phyloP scores from a whole-genome alignment of 1,140 invertebrate genomes.

The Andricus grossulariae region DNA sequence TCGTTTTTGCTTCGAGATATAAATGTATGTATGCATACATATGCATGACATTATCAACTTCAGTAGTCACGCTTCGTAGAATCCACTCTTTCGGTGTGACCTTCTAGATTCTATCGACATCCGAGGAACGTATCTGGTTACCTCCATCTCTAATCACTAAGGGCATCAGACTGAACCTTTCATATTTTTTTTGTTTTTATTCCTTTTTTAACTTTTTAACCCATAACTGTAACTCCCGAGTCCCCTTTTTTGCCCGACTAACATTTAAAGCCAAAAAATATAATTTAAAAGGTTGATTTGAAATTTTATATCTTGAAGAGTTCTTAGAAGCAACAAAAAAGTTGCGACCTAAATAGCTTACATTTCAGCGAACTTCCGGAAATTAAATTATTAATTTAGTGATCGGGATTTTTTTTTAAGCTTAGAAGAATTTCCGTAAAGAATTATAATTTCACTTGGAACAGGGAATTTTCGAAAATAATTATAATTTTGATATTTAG shows the following conservation, averaged over 20 bases:
- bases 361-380: too few species aligned
- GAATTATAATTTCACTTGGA: too few species aligned
- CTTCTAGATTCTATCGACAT: conserved; percentile 27
- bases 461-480: too few species aligned
- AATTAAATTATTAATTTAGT: too few species aligned
- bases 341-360: too few species aligned
- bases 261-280: too few species aligned
- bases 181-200: conserved; percentile 24
- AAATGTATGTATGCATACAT: not conserved
- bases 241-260: not conserved
- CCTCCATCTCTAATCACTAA: conserved; percentile 26
- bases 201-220: conserved; percentile 22
- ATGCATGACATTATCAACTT: conserved; percentile 12
- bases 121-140: conserved; percentile 29
- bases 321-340: too few species aligned
- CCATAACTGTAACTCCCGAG: conserved; percentile 21
- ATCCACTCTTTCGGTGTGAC: conserved; percentile 25
- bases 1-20: not conserved
- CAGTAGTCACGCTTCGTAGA: conserved; percentile 23
- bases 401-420: too few species aligned
- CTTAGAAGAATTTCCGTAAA: too few species aligned
- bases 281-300: too few species aligned
- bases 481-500: too few species aligned
- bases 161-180: conserved; percentile 20
- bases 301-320: too few species aligned